Evolutionary conservation across 2,797 vertebrate genomes (phyloP).

Genomic region (Eulemur rubriventer): DNA sequence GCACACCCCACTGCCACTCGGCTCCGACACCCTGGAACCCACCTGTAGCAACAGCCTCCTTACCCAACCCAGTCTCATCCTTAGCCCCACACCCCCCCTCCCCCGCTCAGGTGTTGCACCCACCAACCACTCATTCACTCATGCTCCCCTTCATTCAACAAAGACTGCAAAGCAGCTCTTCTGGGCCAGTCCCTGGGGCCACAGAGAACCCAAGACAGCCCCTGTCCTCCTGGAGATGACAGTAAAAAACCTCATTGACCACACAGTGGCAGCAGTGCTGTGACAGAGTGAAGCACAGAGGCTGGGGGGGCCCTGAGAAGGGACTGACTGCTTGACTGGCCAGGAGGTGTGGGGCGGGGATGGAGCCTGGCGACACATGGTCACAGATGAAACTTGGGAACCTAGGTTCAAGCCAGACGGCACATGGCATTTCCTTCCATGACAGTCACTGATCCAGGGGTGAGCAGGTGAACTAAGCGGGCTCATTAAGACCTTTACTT

Average conservation of each 20-base stretch:
- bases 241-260: background rate
- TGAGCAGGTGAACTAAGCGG: background rate
- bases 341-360: too few species aligned
- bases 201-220: background rate
- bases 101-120: background rate
- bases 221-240: background rate
- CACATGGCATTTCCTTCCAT: background rate
- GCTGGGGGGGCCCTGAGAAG: background rate
- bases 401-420: background rate
- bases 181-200: background rate
- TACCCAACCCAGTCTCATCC: too few species aligned
- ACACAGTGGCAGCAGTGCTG: constrained; percentile 21
- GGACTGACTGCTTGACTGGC: background rate
- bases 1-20: background rate
- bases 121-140: background rate
- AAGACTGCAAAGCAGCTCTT: background rate
- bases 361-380: background rate
- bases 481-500: background rate
- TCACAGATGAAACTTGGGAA: background rate
- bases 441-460: background rate
- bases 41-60: background rate
- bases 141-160: background rate
- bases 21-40: background rate
- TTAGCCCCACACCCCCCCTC: background rate
- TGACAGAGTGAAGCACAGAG: background rate